These are phyloP conservation scores for Electrona antarctica DNA, from an alignment of 2,113 vertebrate genomes.

Conservation along the genomic window DNA sequence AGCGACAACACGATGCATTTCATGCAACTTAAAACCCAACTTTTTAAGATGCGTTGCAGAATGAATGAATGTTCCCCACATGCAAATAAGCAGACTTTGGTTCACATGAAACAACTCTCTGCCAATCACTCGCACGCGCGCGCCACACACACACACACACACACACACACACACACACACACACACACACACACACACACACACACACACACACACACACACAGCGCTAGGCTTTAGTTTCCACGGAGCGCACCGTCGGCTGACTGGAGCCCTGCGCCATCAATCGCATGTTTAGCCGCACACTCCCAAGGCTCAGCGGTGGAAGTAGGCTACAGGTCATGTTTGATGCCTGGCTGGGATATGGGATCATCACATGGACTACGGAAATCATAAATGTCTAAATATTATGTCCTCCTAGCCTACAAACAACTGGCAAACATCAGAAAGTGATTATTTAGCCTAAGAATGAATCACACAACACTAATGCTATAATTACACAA, in stretches of 20 bases:
- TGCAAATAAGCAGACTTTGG: conserved; percentile 12
- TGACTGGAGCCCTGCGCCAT: conserved; percentile 73
- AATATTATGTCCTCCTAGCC: no score
- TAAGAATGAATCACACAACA: no score
- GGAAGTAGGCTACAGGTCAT: no score
- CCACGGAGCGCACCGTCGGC: conserved; percentile 11
- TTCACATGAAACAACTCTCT: background rate
- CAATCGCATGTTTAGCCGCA: conserved; percentile 65
- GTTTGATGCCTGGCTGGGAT: no score
- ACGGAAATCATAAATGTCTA: no score
- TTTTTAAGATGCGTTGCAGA: no score
- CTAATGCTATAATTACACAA: no score
- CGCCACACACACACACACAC: conserved; percentile 1
- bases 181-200: conserved; percentile 17
- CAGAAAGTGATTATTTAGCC: no score
- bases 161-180: conserved; percentile 10
- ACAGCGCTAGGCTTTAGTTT: conserved; percentile 32
- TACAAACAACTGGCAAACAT: no score
- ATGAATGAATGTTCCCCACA: no score
- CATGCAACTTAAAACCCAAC: conserved; percentile 14
- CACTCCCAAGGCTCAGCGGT: conserved; percentile 30
- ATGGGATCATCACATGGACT: no score
- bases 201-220: conserved; percentile 2
- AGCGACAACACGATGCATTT: no score
- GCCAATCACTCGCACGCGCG: background rate